Conservation (phyloP, 2,797 vertebrate species). For the Dendrocincla fuliginosa region DNA sequence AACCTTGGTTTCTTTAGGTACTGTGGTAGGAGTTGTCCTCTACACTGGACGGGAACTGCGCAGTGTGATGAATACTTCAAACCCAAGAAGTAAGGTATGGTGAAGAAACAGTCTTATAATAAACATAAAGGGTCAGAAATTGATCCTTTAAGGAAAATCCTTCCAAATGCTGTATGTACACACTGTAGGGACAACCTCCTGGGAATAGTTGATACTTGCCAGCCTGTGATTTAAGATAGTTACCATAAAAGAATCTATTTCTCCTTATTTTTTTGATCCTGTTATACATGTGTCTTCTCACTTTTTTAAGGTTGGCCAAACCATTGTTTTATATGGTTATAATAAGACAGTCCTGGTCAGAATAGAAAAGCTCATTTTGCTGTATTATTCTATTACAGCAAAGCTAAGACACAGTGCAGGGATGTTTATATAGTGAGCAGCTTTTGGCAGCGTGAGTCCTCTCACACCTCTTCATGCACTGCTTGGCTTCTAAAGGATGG, state of each 20-base stretch:
- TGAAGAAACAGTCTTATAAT: background rate
- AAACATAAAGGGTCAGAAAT: background rate
- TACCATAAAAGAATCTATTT: background rate
- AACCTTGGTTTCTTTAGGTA: constrained; percentile 78
- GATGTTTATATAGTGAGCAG: background rate
- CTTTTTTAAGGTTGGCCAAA: background rate
- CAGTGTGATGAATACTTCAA: constrained; percentile 98
- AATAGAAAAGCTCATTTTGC: background rate
- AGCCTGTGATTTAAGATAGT: background rate
- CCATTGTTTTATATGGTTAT: background rate
- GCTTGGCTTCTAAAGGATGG: background rate
- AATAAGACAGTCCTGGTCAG: background rate
- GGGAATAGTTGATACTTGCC: background rate
- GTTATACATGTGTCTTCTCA: background rate
- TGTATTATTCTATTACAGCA: background rate
- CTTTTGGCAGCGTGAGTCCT: background rate
- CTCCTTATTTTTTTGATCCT: background rate
- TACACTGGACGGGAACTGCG: constrained; percentile 97
- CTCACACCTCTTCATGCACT: background rate
- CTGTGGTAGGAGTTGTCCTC: constrained; percentile 94
- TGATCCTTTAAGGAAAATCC: accelerated
- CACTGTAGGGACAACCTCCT: background rate
- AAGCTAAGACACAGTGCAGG: background rate
- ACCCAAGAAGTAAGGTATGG: constrained; percentile 94
- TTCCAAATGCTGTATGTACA: background rate